These are phyloP conservation scores for Ceratothoa steindachneri DNA, from an alignment of 2,888 invertebrate species.

Conservation along the genomic window DNA sequence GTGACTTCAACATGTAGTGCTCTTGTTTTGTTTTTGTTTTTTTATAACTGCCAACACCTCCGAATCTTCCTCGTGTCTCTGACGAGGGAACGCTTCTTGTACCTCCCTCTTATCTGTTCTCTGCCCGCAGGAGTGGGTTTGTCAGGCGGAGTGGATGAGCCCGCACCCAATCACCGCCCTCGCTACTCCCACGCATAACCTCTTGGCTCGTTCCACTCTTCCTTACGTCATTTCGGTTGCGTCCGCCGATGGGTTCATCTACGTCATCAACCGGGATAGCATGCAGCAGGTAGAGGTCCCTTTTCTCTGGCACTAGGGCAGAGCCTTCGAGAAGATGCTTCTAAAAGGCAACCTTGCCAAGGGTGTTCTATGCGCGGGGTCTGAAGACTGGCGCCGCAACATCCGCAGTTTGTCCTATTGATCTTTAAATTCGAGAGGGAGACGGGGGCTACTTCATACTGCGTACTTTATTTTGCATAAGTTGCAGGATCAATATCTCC, in stretches of 20 bases:
- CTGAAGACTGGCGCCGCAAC: too few relatives aligned
- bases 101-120: too few relatives aligned
- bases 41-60: background rate
- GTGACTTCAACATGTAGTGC: background rate
- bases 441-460: too few relatives aligned
- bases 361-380: too few relatives aligned
- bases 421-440: too few relatives aligned
- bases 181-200: conserved; percentile 27
- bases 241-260: conserved; percentile 31
- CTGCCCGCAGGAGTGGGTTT: conserved; percentile 23
- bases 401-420: too few relatives aligned
- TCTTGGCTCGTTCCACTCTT: conserved; percentile 28
- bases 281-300: conserved; percentile 32
- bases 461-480: too few relatives aligned
- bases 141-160: conserved; percentile 34
- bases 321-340: background rate
- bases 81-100: too few relatives aligned
- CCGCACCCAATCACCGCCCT: conserved; percentile 21
- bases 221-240: conserved; percentile 41
- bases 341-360: background rate
- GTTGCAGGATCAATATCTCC: too few relatives aligned
- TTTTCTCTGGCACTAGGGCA: background rate
- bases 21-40: background rate
- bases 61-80: too few relatives aligned
- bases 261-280: conserved; percentile 33